Base-by-base conservation (phyloP, 2,888 invertebrate genomes). In the Mythimna albipuncta region DNA sequence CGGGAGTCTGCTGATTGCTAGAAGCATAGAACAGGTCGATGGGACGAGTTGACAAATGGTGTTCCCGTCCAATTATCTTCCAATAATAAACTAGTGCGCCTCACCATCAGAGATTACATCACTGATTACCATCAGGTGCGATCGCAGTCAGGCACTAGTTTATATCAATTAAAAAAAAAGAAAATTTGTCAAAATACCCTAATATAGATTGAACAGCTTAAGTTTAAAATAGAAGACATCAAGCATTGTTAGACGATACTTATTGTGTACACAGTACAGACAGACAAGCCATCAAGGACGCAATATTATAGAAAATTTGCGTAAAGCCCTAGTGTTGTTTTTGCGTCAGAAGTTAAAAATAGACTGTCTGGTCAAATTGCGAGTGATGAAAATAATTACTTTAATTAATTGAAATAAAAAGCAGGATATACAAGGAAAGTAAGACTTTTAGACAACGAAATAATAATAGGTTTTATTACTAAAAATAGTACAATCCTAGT, bases 321-420 rank as follows among this genome's bases (percentile, higher is more conserved):
- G n/a, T 57, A 13, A 47, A 75, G 11, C 32, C 32, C 19, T 50
- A 50, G 26, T 2, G 5, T 4, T 68, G 32, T 44, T n/a, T 59
- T 50, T 68, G 61, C 63, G n/a, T 59, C 58, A 59, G 6, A 13
- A 19, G 44, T 54, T 59, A 75, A 58, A 76, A 64, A 70, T 47
- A 76, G 52, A 32, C 10, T 21, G n/a, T 38, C 44, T 10, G 11
- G 1, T 16, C n/a, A 52, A 62, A 26, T 52, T 1, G 21, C 11
- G 9, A 58, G 50, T 44, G 26, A 32, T 44, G 19, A 16, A 44
- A 75, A 26, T 61, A 21, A 68, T 47, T 3, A 74, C 58, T 41
- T 13, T 47, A 35, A 61, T 62, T 35, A 44, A 44, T 21, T 38
- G 2, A 38, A 76, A 4, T 10, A 47, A n/a, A 63, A 35, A 54